phyloP scores from a whole-genome alignment of 2,113 vertebrate genomes.

The Siphamia tubifer region DNA sequence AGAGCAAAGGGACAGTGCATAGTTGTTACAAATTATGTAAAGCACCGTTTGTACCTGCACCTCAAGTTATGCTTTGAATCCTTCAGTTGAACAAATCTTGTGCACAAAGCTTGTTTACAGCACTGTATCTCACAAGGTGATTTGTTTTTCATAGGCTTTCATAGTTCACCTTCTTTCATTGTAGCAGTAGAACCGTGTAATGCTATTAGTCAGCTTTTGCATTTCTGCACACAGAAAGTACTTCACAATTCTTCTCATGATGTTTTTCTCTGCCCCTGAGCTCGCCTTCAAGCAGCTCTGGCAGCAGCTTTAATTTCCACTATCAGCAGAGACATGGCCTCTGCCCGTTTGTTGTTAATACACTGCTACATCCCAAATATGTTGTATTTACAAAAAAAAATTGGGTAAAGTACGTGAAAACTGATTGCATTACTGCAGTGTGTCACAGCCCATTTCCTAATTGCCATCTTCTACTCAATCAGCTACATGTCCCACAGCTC shows the following conservation, averaged over 20 bases:
- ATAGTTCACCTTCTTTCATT: slow-evolving; percentile 35
- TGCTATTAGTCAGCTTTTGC: slow-evolving; percentile 52
- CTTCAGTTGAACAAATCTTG: slow-evolving; percentile 2
- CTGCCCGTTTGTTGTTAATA: slow-evolving; percentile 25
- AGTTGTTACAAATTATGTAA: not conserved
- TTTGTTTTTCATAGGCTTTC: slow-evolving; percentile 36
- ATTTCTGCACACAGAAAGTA: slow-evolving; percentile 25
- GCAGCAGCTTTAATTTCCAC: slow-evolving; percentile 55
- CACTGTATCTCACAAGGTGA: slow-evolving; percentile 18
- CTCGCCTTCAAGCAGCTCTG: slow-evolving; percentile 51
- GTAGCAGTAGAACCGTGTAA: slow-evolving; percentile 49
- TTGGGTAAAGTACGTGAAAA: slow-evolving; percentile 34
- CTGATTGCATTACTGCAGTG: slow-evolving; percentile 29
- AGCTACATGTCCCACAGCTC: slow-evolving; percentile 34
- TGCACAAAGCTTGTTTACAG: slow-evolving; percentile 46
- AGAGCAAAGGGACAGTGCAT: not conserved
- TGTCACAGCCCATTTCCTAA: slow-evolving; percentile 69
- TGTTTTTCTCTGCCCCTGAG: slow-evolving; percentile 46
- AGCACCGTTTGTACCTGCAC: slow-evolving; percentile 9
- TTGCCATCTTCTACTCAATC: slow-evolving; percentile 56
- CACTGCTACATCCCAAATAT: slow-evolving; percentile 18
- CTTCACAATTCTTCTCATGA: slow-evolving; percentile 39
- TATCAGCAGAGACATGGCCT: slow-evolving; percentile 36
- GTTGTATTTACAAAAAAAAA: slow-evolving; percentile 44
- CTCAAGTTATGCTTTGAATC: not conserved